Percentiles rank a stretch among this genome's conserved stretches.
Conservation (phyloP, 2,797 vertebrate species). For the Cyclura pinguis region DNA sequence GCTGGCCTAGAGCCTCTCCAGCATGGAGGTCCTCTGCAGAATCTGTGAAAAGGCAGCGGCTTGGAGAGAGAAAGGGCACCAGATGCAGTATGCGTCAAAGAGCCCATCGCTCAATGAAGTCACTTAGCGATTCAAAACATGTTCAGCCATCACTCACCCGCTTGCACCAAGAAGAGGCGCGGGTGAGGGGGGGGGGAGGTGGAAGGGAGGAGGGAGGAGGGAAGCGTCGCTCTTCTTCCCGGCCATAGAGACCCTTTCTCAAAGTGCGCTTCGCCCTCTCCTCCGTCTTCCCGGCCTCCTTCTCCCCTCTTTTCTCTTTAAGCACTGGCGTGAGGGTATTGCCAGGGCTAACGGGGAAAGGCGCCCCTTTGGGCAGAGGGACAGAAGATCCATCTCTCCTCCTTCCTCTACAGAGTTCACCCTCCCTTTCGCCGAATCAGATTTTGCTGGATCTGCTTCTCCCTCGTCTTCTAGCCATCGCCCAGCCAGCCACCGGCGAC, state of each 20-base stretch:
- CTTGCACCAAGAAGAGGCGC: slow-evolving; percentile 79
- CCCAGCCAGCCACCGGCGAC: slow-evolving; percentile 44
- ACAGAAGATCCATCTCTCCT: background rate
- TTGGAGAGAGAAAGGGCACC: slow-evolving; percentile 84
- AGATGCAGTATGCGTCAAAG: slow-evolving; percentile 89
- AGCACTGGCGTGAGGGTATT: too few species aligned
- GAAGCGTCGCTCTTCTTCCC: slow-evolving; percentile 58
- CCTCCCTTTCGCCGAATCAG: background rate
- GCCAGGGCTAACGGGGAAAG: too few species aligned
- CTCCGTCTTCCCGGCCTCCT: background rate
- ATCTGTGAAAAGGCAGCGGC: slow-evolving; percentile 82
- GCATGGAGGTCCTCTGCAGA: slow-evolving; percentile 93
- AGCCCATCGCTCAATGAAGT: slow-evolving; percentile 87
- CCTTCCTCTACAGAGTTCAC: slow-evolving; percentile 66
- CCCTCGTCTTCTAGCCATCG: background rate
- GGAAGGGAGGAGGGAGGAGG: background rate
- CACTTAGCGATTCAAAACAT: slow-evolving; percentile 89
- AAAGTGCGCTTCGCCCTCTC: too few species aligned
- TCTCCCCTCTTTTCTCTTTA: background rate
- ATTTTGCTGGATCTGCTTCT: slow-evolving; percentile 73
- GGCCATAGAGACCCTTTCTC: slow-evolving; percentile 41
- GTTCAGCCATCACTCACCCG: slow-evolving; percentile 84
- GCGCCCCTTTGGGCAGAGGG: slow-evolving; percentile 27
- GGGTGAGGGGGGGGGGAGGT: slow-evolving; percentile 1
- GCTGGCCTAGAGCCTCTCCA: slow-evolving; percentile 90